Percentiles rank a stretch among this genome's conserved stretches.
These are phyloP conservation scores for Felis catus DNA, from an alignment of 2,113 vertebrate genomes.

Conservation along the genomic window DNA sequence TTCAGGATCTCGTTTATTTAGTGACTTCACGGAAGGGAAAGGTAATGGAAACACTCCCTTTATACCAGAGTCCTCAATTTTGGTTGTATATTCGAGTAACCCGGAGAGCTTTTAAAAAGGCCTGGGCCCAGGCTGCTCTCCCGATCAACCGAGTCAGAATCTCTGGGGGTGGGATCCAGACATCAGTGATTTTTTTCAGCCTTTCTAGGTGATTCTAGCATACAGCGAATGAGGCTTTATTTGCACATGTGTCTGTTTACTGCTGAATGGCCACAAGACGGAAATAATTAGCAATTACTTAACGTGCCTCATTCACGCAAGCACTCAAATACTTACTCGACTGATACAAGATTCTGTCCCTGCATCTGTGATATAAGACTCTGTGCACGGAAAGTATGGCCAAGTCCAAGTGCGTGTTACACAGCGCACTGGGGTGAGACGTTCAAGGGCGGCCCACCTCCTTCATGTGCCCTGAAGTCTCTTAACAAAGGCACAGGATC, in stretches of 20 bases:
- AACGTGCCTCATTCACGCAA: neutral
- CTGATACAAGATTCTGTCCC: neutral
- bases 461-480: neutral
- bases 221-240: neutral
- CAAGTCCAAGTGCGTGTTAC: neutral
- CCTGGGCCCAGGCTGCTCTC: neutral
- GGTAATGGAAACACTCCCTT: neutral
- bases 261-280: neutral
- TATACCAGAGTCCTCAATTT: neutral
- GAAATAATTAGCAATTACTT: neutral
- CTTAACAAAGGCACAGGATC: neutral
- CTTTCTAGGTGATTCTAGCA: neutral
- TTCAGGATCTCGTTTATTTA: neutral
- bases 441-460: neutral
- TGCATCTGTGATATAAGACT: neutral
- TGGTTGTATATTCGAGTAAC: neutral
- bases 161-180: neutral
- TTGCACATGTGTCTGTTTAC: neutral
- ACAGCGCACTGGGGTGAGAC: neutral
- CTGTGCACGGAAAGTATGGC: neutral
- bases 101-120: neutral
- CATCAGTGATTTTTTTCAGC: neutral
- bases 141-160: neutral
- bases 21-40: neutral
- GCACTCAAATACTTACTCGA: neutral